These are phyloP conservation scores for Eupsilia transversa DNA, from an alignment of 2,888 invertebrate genomes.

Conservation along the genomic window DNA sequence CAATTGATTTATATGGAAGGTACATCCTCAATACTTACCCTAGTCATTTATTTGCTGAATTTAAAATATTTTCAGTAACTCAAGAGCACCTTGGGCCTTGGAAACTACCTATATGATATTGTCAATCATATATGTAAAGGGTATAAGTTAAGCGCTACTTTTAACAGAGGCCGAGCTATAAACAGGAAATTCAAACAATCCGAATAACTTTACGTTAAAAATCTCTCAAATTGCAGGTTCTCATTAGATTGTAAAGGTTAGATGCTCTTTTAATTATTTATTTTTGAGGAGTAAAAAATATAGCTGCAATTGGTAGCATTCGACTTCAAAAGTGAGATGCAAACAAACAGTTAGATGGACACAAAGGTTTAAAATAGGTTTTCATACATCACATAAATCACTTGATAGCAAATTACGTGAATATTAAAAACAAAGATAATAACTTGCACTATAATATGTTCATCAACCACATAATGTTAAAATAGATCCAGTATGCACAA, in stretches of 20 bases:
- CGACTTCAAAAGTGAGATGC: not conserved
- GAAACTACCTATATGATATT: not conserved
- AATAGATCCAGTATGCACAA: not conserved
- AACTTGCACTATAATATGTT: not conserved
- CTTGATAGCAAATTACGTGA: not conserved
- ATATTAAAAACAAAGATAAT: not conserved
- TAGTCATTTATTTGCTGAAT: not conserved
- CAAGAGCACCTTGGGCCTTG: too few species aligned
- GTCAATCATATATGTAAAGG: not conserved
- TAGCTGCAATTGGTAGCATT: not conserved
- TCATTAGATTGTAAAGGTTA: not conserved
- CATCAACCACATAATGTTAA: not conserved
- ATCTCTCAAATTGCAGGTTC: not conserved
- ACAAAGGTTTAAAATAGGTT: not conserved
- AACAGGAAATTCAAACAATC: not conserved
- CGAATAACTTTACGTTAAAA: not conserved
- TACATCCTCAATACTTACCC: too few species aligned
- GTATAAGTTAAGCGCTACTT: not conserved
- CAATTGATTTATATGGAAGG: too few species aligned
- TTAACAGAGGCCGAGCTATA: not conserved
- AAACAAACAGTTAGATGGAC: not conserved
- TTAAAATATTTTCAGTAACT: not conserved
- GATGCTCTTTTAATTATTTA: not conserved
- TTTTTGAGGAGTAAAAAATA: not conserved
- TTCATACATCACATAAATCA: too few species aligned